phyloP scores from a whole-genome alignment of 2,888 invertebrate genomes.

The Drosophila niveifrons region DNA sequence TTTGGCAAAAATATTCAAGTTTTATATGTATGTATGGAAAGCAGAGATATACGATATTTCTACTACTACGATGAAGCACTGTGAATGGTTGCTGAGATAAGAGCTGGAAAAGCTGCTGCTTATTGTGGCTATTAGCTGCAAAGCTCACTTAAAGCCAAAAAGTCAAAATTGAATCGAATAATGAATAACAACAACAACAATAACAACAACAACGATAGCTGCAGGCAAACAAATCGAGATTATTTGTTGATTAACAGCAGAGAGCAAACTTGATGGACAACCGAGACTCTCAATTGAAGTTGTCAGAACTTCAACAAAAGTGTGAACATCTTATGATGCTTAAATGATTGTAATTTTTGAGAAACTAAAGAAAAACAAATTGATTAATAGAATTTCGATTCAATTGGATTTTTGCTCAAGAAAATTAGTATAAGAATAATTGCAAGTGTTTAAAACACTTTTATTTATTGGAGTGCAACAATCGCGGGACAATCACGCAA shows the following conservation, averaged over 20 bases:
- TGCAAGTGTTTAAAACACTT: no score
- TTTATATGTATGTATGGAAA: constrained; percentile 16
- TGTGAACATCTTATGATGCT: no score
- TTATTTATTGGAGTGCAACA: no score
- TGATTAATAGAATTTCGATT: no score
- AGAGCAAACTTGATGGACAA: neutral
- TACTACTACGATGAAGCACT: neutral
- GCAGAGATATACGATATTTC: neutral
- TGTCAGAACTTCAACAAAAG: no score
- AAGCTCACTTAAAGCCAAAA: constrained; percentile 4
- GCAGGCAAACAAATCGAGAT: neutral
- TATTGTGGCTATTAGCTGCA: constrained; percentile 19
- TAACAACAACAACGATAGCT: neutral
- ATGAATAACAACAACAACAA: neutral
- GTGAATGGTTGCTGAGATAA: constrained; percentile 46
- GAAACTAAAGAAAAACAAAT: no score
- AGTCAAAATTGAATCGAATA: neutral
- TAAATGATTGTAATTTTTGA: no score
- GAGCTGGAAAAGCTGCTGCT: constrained; percentile 26
- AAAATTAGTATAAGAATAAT: no score
- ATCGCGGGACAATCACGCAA: no score
- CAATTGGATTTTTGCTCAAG: no score
- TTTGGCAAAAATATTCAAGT: constrained; percentile 33
- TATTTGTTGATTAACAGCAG: neutral
- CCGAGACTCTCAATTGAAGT: neutral